phyloP scores from a whole-genome alignment of 2,113 vertebrate species.

The Rhadina sibilatrix region DNA sequence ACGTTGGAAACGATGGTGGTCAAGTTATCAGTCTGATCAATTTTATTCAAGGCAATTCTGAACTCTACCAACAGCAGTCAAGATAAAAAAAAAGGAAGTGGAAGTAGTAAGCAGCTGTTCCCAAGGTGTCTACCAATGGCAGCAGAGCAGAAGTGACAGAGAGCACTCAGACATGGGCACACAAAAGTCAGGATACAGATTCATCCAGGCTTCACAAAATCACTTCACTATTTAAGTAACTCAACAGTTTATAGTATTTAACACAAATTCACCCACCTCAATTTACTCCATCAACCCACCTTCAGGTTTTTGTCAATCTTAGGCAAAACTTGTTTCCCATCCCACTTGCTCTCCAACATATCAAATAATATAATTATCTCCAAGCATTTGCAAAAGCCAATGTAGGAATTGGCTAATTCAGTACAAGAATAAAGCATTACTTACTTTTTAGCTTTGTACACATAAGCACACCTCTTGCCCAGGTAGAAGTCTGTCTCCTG shows the following conservation, averaged over 20 bases:
- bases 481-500: conserved; percentile 94
- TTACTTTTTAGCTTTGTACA: conserved; percentile 99
- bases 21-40: background rate
- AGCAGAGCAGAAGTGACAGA: background rate
- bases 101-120: background rate
- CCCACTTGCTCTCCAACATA: background rate
- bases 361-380: no score
- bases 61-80: background rate
- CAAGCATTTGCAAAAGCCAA: background rate
- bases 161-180: accelerated
- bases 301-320: background rate
- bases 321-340: background rate
- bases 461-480: conserved; percentile 95
- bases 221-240: background rate
- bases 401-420: background rate
- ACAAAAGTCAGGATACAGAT: background rate
- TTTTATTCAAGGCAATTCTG: background rate
- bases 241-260: accelerated
- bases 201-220: background rate
- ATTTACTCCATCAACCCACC: background rate
- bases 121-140: background rate
- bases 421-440: background rate
- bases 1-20: accelerated
- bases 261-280: background rate
- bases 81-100: background rate